phyloP scores from a whole-genome alignment of 2,888 invertebrate genomes.

The Drosophila hawaiiensis region DNA sequence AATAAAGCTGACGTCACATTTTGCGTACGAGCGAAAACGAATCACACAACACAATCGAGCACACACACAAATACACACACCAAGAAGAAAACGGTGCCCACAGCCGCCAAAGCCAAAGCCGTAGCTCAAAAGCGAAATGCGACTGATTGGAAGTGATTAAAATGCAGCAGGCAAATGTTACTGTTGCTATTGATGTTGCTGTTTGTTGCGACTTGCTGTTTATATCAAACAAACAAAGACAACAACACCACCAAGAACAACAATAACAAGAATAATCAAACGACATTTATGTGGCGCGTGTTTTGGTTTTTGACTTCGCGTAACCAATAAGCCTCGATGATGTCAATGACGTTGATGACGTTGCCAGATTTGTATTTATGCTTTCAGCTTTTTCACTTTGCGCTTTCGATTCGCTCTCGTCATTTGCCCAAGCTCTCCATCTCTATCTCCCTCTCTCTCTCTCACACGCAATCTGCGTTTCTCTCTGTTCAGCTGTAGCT shows the following conservation, averaged over 20 bases:
- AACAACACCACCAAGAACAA: conserved; percentile 7
- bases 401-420: conserved; percentile 37
- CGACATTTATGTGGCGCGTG: conserved; percentile 41
- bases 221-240: conserved; percentile 30
- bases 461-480: not conserved
- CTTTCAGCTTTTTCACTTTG: conserved; percentile 28
- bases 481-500: not conserved
- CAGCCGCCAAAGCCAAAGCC: conserved; percentile 22
- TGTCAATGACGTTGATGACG: conserved; percentile 63
- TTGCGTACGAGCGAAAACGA: conserved; percentile 51
- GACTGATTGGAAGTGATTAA: conserved; percentile 77
- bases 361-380: conserved; percentile 48
- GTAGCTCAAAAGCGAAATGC: conserved; percentile 47
- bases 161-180: conserved; percentile 59
- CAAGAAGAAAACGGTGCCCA: not conserved
- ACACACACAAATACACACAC: not conserved
- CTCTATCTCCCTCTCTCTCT: not conserved
- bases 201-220: conserved; percentile 33
- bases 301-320: conserved; percentile 37
- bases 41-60: not conserved
- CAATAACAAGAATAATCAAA: conserved; percentile 20
- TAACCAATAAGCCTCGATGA: conserved; percentile 52
- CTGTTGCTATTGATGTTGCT: conserved; percentile 9
- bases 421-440: conserved; percentile 20
- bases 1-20: conserved; percentile 74